Evolutionary conservation across 1,140 invertebrate species (phyloP).

Genomic region (Aradophagus sp.): DNA sequence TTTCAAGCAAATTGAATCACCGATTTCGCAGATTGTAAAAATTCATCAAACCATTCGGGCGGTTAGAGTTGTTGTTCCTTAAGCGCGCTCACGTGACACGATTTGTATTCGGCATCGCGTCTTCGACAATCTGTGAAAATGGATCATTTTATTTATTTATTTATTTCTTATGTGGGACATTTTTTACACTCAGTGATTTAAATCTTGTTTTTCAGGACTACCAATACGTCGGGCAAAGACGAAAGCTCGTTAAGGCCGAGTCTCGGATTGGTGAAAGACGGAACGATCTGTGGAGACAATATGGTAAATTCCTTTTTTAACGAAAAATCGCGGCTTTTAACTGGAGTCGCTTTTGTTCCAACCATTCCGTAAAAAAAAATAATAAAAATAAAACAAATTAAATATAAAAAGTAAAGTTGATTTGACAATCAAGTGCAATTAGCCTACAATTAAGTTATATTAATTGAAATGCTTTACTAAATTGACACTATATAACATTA

Average conservation of each 20-base stretch:
- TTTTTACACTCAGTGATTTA: conserved; percentile 14
- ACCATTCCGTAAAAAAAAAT: too few relatives aligned
- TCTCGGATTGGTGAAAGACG: conserved; percentile 88
- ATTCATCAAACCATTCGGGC: conserved; percentile 12
- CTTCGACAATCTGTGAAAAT: conserved; percentile 3
- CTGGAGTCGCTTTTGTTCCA: too few relatives aligned
- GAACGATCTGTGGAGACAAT: conserved; percentile 93
- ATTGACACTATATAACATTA: too few relatives aligned
- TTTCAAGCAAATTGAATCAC: too few relatives aligned
- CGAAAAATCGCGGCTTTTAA: too few relatives aligned
- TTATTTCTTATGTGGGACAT: conserved; percentile 5
- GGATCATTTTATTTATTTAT: neutral
- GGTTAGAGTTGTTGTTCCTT: conserved; percentile 17
- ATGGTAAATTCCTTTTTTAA: too few relatives aligned
- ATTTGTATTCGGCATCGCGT: conserved; percentile 6
- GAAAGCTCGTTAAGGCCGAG: conserved; percentile 80
- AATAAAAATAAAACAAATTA: too few relatives aligned
- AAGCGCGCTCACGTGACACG: neutral
- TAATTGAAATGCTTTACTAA: too few relatives aligned
- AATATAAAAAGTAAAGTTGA: too few relatives aligned
- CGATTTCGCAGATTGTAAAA: too few relatives aligned
- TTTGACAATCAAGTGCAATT: too few relatives aligned
- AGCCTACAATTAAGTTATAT: too few relatives aligned
- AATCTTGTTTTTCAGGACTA: conserved; percentile 53
- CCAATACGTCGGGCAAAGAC: conserved; percentile 67